These are phyloP conservation scores for Sarcophilus harrisii DNA, from an alignment of 2,797 vertebrate species.

Conservation along the genomic window DNA sequence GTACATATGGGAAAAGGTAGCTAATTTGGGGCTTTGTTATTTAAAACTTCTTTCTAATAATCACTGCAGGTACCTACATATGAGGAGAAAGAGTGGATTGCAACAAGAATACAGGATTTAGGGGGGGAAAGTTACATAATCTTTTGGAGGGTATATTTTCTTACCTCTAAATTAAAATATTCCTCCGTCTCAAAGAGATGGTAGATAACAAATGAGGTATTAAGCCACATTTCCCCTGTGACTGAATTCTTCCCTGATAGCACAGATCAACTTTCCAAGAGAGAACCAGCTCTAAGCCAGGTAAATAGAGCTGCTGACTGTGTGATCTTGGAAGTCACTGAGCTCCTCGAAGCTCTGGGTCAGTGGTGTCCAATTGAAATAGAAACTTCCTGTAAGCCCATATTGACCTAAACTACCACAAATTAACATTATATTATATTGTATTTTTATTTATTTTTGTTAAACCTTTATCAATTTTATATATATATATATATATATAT, in stretches of 20 bases:
- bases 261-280: background rate
- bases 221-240: background rate
- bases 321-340: background rate
- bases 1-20: background rate
- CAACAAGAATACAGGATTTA: background rate
- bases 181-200: constrained; percentile 11
- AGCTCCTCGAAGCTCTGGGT: background rate
- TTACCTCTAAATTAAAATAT: constrained; percentile 8
- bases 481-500: no score
- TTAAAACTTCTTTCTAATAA: constrained; percentile 46
- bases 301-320: background rate
- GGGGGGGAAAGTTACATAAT: background rate
- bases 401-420: background rate
- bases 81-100: constrained; percentile 23
- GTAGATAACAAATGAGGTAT: background rate
- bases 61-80: background rate
- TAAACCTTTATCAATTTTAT: background rate
- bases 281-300: background rate
- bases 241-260: constrained; percentile 22
- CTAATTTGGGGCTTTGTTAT: constrained; percentile 8
- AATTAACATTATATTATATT: background rate
- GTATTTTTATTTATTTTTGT: background rate
- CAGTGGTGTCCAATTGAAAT: background rate
- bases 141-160: background rate
- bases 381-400: background rate